These are phyloP conservation scores for Drosophila insularis DNA, from an alignment of 1,140 invertebrate species.

Conservation along the genomic window DNA sequence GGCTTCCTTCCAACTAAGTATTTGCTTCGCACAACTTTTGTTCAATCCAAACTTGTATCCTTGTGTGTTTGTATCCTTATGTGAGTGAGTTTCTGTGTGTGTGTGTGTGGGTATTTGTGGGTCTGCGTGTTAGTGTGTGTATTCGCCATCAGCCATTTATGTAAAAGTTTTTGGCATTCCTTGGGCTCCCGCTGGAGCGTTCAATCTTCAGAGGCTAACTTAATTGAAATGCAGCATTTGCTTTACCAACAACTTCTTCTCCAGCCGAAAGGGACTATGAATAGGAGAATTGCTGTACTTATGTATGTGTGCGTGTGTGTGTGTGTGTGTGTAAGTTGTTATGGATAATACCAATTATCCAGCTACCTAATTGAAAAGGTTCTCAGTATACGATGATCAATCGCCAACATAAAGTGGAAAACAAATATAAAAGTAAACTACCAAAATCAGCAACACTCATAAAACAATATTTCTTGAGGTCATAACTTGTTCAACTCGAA, in stretches of 20 bases:
- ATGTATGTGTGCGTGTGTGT: background rate
- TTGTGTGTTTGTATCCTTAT: slow-evolving; percentile 1
- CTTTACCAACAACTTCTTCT: slow-evolving; percentile 30
- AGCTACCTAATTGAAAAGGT: slow-evolving; percentile 48
- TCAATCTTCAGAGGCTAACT: slow-evolving; percentile 37
- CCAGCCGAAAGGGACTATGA: too few species aligned
- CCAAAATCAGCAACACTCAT: background rate
- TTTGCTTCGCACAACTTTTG: slow-evolving; percentile 11
- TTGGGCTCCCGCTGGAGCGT: slow-evolving; percentile 33
- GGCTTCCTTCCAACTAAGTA: slow-evolving; percentile 1
- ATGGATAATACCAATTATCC: slow-evolving; percentile 47
- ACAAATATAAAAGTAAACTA: slow-evolving; percentile 11
- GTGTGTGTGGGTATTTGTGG: background rate
- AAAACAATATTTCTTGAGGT: background rate
- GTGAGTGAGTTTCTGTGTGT: background rate
- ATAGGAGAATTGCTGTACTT: background rate
- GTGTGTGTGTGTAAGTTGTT: slow-evolving; percentile 31
- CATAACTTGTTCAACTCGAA: background rate
- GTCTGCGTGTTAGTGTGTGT: background rate
- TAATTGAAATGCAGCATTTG: slow-evolving; percentile 22
- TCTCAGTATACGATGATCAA: slow-evolving; percentile 34
- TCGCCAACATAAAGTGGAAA: slow-evolving; percentile 33
- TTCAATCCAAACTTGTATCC: slow-evolving; percentile 13
- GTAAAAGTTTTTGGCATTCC: slow-evolving; percentile 28
- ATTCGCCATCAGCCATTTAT: slow-evolving; percentile 13